Conservation (phyloP, 1,140 invertebrate genomes). For the Euura lappo region DNA sequence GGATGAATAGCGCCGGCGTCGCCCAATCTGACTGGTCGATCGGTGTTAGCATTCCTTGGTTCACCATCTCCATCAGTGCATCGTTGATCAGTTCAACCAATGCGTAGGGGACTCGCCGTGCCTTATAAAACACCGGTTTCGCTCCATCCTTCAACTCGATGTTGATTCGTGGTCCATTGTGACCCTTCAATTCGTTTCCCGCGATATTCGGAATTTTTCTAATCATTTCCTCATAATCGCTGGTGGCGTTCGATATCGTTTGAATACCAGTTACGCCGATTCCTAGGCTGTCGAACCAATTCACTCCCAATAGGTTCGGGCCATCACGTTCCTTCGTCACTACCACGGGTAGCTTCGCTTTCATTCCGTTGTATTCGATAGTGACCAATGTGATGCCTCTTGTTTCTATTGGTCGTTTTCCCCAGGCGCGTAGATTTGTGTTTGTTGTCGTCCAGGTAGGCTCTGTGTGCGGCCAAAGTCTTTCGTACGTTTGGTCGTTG, state of each 20-base stretch:
- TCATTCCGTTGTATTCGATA: not conserved
- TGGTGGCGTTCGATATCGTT: not conserved
- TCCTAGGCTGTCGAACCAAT: constrained; percentile 4
- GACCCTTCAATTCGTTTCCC: not conserved
- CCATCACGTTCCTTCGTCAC: not conserved
- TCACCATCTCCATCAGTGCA: not conserved
- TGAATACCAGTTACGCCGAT: constrained; percentile 12
- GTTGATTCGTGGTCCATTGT: constrained; percentile 1
- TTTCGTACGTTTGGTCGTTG: constrained; percentile 3
- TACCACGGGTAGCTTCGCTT: not conserved
- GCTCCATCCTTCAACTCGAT: not conserved
- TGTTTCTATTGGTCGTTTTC: not conserved
- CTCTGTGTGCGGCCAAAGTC: constrained; percentile 11
- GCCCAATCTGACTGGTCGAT: constrained; percentile 9
- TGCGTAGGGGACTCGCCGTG: not conserved
- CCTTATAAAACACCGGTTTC: constrained; percentile 3
- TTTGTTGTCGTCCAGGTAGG: not conserved
- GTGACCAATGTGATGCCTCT: not conserved
- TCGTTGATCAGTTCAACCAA: not conserved
- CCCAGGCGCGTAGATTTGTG: not conserved
- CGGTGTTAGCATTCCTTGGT: constrained; percentile 11
- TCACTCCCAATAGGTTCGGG: constrained; percentile 9
- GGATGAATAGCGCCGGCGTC: constrained; percentile 6
- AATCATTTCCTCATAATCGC: constrained; percentile 9
- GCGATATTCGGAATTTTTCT: not conserved